These are phyloP conservation scores for Enteromius mattozi DNA, from an alignment of 2,797 vertebrate genomes.

Conservation along the genomic window DNA sequence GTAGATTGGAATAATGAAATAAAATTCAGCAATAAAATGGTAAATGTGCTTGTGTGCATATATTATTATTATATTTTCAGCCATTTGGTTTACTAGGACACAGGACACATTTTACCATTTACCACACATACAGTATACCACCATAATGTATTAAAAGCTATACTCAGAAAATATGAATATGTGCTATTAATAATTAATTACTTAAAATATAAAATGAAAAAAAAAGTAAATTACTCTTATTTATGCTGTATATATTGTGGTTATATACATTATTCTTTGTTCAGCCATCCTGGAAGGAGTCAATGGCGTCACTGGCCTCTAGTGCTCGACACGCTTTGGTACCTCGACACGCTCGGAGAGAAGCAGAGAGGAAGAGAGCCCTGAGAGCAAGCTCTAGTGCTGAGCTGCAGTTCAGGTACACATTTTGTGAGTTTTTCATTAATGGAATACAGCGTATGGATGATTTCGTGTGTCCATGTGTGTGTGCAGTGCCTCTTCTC, in stretches of 20 bases:
- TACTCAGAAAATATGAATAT: not conserved
- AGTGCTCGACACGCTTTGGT: conserved; percentile 74
- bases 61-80: too few species aligned
- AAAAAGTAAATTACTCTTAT: not conserved
- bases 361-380: conserved; percentile 62
- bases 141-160: not conserved
- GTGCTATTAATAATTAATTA: not conserved
- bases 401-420: conserved; percentile 52
- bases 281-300: conserved; percentile 83
- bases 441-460: not conserved
- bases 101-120: not conserved
- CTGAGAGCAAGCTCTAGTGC: conserved; percentile 41
- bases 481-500: conserved; percentile 36
- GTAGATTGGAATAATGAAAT: too few species aligned
- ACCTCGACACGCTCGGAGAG: conserved; percentile 67
- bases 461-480: not conserved
- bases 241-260: not conserved
- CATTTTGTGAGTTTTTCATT: not conserved
- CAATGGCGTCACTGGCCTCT: conserved; percentile 73
- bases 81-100: not conserved
- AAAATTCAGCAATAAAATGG: too few species aligned
- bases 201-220: not conserved
- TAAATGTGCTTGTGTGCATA: too few species aligned
- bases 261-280: not conserved
- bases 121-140: not conserved